phyloP scores from a whole-genome alignment of 2,113 vertebrate genomes.

The Chelonoidis abingdonii region DNA sequence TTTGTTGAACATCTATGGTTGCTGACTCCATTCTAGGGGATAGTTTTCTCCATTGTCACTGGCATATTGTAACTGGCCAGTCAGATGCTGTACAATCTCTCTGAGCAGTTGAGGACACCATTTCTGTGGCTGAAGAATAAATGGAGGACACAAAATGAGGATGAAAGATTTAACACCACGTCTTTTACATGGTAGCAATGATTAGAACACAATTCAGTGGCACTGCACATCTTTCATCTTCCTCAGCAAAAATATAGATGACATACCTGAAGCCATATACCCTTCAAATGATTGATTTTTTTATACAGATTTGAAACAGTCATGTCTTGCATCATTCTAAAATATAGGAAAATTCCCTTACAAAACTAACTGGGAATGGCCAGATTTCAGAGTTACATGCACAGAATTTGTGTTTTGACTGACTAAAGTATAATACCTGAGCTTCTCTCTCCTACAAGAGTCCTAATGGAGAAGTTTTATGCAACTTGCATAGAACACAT shows the following conservation, averaged over 20 bases:
- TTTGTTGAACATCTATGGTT: not conserved
- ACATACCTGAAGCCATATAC: not conserved
- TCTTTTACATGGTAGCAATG: constrained; percentile 21
- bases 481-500: constrained; percentile 70
- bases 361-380: constrained; percentile 23
- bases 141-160: not conserved
- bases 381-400: not conserved
- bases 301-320: constrained; percentile 34
- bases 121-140: constrained; percentile 13
- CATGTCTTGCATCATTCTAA: constrained; percentile 5
- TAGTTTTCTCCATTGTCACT: constrained; percentile 9
- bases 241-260: constrained; percentile 11
- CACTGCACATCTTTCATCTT: constrained; percentile 47
- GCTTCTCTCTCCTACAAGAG: constrained; percentile 40
- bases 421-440: not conserved
- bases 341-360: constrained; percentile 22
- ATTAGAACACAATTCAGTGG: too few species aligned
- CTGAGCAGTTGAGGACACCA: not conserved
- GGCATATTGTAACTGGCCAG: not conserved
- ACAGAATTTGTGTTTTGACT: not conserved
- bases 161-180: not conserved
- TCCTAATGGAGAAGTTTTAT: constrained; percentile 67
- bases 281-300: constrained; percentile 36
- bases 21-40: constrained; percentile 23
- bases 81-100: constrained; percentile 49